Evolutionary conservation across 2,797 vertebrate genomes (phyloP), one percentile per base, ranked within the genome.

Genomic region (Megaceryle alcyon): DNA sequence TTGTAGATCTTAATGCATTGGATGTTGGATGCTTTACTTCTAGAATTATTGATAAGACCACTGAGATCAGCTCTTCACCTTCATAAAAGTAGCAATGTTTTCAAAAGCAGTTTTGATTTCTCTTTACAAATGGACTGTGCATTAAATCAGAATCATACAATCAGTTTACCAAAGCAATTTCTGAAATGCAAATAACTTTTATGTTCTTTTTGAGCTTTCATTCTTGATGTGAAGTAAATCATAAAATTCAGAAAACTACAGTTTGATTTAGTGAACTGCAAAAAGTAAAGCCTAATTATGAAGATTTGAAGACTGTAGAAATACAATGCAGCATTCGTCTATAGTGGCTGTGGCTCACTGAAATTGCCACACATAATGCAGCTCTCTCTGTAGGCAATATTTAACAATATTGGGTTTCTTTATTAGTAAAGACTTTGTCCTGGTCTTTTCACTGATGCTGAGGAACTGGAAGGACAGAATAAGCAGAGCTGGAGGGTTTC

Each of bases 11-110:
- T 94, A 76, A 88, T 88, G 48, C 25, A 14, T 9, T 76, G 87
- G 66, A 95, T 91, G 85, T 90, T 92, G 85, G n/a, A 91, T 91
- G 63, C 73, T 94, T 94, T 92, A 79, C 82, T 94, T 95, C 28
- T 49, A 92, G 85, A 86, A 33, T 73, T 86, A 82, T 66, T 9
- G 2, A n/a, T 76, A 48, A 82, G 70, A 87, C 39, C 18, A n/a
- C 63, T 86, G 61, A 75, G 9, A 87, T 28, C 54, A 76, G 21
- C 51, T 82, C 2, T 94, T 88, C 35, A 66, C 29, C 68, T 82
- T 92, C 25, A 46, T 56, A 57, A 88, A 88, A 79, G 48, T 22
- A 63, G 28, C 26, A 82, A 44, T 9, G 1, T 69, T 91, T 91
- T 41, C 49, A 76, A 85, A 81, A 76, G 10, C 46, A 70, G 8